A percentile compares a stretch with the other conserved stretches of the same genome.
These are phyloP conservation scores for Lichenostomus cassidix DNA, from an alignment of 2,113 vertebrate species.

Conservation along the genomic window DNA sequence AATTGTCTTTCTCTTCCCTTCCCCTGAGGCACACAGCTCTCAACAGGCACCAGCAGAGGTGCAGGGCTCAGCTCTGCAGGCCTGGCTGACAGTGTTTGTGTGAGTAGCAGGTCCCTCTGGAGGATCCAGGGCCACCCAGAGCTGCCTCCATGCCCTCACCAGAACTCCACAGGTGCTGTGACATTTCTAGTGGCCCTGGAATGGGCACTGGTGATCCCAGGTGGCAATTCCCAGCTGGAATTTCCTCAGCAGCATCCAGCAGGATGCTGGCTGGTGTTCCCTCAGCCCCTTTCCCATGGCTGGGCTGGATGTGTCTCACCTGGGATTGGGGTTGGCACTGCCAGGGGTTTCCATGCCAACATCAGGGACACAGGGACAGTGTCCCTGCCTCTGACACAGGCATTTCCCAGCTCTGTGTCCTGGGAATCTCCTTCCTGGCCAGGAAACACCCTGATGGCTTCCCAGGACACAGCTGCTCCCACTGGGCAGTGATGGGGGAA, in stretches of 20 bases:
- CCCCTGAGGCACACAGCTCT: rapidly evolving
- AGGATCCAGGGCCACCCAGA: neutral
- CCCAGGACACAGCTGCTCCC: neutral
- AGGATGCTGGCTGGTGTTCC: neutral
- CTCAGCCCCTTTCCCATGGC: neutral
- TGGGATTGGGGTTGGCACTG: rapidly evolving
- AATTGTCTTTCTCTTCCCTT: neutral
- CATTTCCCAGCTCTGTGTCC: neutral
- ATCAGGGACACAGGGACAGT: rapidly evolving
- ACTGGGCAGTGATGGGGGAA: neutral
- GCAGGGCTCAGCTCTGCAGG: neutral
- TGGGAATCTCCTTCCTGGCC: neutral
- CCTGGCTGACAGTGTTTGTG: rapidly evolving
- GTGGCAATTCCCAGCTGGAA: neutral
- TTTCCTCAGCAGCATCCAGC: neutral
- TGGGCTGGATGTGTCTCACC: neutral
- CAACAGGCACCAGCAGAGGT: neutral
- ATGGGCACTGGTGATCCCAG: rapidly evolving
- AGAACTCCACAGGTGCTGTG: rapidly evolving
- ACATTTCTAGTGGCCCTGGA: neutral
- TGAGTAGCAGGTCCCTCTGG: neutral
- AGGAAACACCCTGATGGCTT: neutral
- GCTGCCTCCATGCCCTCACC: rapidly evolving
- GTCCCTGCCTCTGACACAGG: neutral
- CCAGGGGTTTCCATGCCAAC: neutral